Evolutionary conservation across 1,140 invertebrate genomes (phyloP), one percentile per base, ranked within the genome.

Genomic region (Manduca sexta): DNA sequence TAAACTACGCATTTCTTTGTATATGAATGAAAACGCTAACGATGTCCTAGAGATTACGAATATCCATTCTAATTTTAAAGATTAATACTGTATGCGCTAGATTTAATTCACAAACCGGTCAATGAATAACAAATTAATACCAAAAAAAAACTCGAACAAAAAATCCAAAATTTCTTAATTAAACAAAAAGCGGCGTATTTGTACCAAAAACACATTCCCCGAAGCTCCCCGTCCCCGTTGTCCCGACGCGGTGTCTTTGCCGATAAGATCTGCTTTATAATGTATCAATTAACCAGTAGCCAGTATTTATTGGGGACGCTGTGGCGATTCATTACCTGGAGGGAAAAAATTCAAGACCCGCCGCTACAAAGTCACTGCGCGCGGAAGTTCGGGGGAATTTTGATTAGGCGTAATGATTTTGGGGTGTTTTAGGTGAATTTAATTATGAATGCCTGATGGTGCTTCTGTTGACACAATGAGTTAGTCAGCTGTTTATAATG

Each of bases 201-300:
- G 13, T 35, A 11, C 33, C 13, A 56, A 60, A 56, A 47, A 42
- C 46, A 57, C 44, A 67, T 69, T 67, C 67, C 61, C 56, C 57
- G 63, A 60, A 64, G 52, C 56, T 33, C 31, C 56, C 58, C 46
- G 38, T 31, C 56, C 58, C 46, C 34, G 37, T 34, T 47, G 33
- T 43, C 40, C 34, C 43, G 26, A 30, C 53, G 57, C 69, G 64
- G 64, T 64, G 58, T 64, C 70, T 66, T 66, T 65, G 59, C 45
- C 44, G 73, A 79, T 76, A 76, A 76, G 56, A 76, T 79, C 75
- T 64, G 43, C 50, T 69, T 67, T 64, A 78, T 78, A 78, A 79
- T 79, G 75, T 79, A 74, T 79, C 75, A 79, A 79, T 79, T 79
- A 79, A 76, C 67, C 75, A 76, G 75, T 74, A 79, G 75, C 73